Evolutionary conservation across 1,140 invertebrate species (phyloP).

Genomic region (Cotesia typhae): DNA sequence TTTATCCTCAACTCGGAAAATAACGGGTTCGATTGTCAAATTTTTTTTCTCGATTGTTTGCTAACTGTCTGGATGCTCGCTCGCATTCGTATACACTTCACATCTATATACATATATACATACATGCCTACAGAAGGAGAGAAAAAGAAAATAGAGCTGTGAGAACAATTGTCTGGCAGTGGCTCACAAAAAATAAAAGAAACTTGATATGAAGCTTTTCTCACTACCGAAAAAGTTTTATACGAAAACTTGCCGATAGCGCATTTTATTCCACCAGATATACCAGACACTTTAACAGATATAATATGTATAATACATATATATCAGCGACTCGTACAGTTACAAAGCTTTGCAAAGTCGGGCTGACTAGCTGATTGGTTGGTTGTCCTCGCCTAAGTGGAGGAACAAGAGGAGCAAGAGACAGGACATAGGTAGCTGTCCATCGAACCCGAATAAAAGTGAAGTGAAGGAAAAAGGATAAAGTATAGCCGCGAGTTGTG

Average conservation of each 20-base stretch:
- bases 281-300: too few species aligned
- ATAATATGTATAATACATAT: too few species aligned
- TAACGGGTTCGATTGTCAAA: too few species aligned
- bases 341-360: background rate
- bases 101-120: background rate
- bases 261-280: slow-evolving; percentile 12
- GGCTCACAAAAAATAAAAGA: background rate
- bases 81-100: too few species aligned
- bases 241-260: slow-evolving; percentile 40
- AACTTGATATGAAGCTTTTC: slow-evolving; percentile 9
- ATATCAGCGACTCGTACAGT: background rate
- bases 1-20: too few species aligned
- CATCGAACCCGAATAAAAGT: slow-evolving; percentile 1
- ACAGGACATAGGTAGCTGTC: slow-evolving; percentile 21
- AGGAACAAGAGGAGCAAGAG: background rate
- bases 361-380: too few species aligned
- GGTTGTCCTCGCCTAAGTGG: background rate
- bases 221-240: slow-evolving; percentile 34
- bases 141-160: background rate
- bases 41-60: too few species aligned
- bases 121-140: background rate
- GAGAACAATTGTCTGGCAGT: background rate
- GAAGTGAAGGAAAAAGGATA: background rate
- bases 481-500: background rate
- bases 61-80: too few species aligned